These are phyloP conservation scores for Dysmachus trigonus DNA, from an alignment of 2,888 invertebrate species.

Conservation along the genomic window DNA sequence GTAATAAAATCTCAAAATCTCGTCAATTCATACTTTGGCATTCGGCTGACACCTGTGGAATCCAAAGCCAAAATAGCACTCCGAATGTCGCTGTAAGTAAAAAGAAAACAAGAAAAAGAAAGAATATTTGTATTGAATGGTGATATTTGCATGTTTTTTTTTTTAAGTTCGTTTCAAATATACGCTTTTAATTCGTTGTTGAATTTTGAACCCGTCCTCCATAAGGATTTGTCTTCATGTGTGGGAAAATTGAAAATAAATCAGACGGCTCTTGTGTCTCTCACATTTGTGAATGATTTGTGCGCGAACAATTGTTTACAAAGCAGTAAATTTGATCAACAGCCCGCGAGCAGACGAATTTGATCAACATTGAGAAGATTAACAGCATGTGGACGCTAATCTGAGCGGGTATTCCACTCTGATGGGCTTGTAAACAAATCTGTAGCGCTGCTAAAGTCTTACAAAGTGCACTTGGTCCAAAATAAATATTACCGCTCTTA, in stretches of 20 bases:
- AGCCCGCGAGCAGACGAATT: neutral
- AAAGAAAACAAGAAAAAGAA: conserved; percentile 55
- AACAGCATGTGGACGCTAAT: neutral
- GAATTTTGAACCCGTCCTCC: neutral
- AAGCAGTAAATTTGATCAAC: neutral
- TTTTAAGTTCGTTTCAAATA: neutral
- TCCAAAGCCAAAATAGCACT: conserved; percentile 65
- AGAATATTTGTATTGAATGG: conserved; percentile 53
- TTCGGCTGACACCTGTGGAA: conserved; percentile 67
- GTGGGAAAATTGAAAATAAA: neutral
- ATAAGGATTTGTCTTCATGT: neutral
- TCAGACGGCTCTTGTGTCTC: neutral
- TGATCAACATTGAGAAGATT: neutral
- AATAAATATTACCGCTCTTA: neutral
- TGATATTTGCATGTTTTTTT: conserved; percentile 17
- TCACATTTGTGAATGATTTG: neutral
- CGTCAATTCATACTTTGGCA: conserved; percentile 69
- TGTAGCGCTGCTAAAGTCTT: neutral
- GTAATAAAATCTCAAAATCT: conserved; percentile 49
- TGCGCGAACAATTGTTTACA: neutral
- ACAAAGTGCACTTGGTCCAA: neutral
- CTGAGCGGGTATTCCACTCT: neutral
- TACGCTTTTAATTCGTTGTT: neutral
- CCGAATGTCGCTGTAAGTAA: conserved; percentile 64
- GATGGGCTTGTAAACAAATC: neutral